phyloP scores from a whole-genome alignment of 1,140 invertebrate species.

The Ylistrum balloti region DNA sequence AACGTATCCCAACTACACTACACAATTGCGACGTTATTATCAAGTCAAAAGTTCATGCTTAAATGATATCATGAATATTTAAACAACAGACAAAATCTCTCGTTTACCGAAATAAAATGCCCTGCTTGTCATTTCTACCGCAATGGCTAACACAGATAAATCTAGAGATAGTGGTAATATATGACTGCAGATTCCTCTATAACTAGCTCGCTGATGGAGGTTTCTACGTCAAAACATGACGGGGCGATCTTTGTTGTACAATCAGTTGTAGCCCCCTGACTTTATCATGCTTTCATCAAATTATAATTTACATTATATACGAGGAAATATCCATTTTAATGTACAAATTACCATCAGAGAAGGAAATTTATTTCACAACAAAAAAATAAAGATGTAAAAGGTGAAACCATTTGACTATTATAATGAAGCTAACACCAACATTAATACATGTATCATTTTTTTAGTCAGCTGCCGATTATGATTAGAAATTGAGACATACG shows the following conservation, averaged over 20 bases:
- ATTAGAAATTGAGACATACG: neutral
- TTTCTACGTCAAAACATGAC: neutral
- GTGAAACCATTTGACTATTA: neutral
- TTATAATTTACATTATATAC: slow-evolving; percentile 28
- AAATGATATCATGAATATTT: slow-evolving; percentile 21
- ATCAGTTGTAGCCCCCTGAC: neutral
- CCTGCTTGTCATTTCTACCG: slow-evolving; percentile 7
- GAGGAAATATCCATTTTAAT: slow-evolving; percentile 3
- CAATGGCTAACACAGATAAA: neutral
- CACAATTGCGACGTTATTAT: slow-evolving; percentile 3
- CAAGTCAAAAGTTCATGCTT: neutral
- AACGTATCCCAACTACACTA: neutral
- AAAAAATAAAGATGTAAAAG: neutral
- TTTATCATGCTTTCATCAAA: slow-evolving; percentile 11
- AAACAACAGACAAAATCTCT: neutral
- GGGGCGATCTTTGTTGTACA: neutral
- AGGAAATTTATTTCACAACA: neutral
- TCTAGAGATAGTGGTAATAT: neutral
- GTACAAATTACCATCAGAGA: neutral
- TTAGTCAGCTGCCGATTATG: neutral
- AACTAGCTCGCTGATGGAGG: neutral
- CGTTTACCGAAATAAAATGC: slow-evolving; percentile 14
- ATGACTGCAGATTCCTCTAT: neutral
- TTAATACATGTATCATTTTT: neutral
- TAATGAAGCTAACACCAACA: neutral